Evolutionary conservation across 2,113 vertebrate species (phyloP).

Genomic region (Rhombomys opimus): DNA sequence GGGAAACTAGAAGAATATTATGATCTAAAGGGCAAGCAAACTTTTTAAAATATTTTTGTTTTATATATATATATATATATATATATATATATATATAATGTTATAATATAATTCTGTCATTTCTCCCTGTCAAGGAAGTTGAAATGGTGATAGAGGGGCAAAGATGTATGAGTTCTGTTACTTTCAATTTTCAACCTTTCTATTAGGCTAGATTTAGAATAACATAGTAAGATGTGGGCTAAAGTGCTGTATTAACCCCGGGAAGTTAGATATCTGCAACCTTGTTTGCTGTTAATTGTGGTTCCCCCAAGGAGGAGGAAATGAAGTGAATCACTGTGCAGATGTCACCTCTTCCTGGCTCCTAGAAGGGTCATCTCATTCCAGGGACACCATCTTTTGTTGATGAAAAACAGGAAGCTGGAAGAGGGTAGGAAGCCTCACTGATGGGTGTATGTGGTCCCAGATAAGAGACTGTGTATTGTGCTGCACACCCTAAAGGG

Average conservation of each 20-base stretch:
- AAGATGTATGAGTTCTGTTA: neutral
- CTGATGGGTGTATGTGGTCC: neutral
- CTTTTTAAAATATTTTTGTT: neutral
- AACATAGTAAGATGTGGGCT: neutral
- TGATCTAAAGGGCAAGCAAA: neutral
- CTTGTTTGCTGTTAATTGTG: neutral
- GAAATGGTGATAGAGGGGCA: neutral
- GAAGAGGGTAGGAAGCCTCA: neutral
- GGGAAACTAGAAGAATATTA: neutral
- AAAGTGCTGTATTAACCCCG: neutral
- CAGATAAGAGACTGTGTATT: constrained; percentile 49
- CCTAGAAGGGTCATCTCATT: neutral
- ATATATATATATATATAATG: too few species aligned
- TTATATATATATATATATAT: too few species aligned
- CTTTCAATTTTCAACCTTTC: neutral
- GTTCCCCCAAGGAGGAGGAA: constrained; percentile 33
- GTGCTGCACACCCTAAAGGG: neutral
- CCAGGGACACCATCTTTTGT: neutral
- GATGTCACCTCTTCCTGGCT: neutral
- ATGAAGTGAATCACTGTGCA: neutral
- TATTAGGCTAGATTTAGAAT: neutral
- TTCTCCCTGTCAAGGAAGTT: neutral
- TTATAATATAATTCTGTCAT: neutral
- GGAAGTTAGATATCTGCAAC: neutral
- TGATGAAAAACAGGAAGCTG: constrained; percentile 70